Evolutionary conservation across 2,888 invertebrate species (phyloP), one percentile per base, ranked within the genome.

Genomic region (Drosophila affinis): DNA sequence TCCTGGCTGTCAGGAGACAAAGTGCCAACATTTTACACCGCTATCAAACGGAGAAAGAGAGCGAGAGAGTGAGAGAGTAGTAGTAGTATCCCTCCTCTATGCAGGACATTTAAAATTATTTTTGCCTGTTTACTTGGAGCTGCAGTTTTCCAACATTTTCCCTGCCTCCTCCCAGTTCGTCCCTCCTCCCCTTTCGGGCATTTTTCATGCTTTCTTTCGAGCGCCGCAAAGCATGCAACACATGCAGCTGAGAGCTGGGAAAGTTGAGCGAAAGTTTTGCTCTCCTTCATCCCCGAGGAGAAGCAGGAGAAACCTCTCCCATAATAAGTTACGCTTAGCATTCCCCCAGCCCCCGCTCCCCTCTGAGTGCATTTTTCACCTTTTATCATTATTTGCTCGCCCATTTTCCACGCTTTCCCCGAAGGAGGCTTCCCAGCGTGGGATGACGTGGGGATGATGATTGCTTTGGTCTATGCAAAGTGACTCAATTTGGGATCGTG

Each of bases 61-160:
- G 29, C 4, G 32, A 24, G 12, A 1, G 4, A 34, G n/a, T n/a
- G n/a, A n/a, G n/a, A n/a, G n/a, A n/a, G n/a, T n/a, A n/a, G n/a
- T n/a, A n/a, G n/a, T n/a, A n/a, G n/a, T n/a, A n/a, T n/a, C 24
- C 64, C 24, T 7, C 24, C 47, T 48, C 64, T 47, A 0, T n/a
- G 24, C 3, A 12, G 45, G 59, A 48, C 72, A 79, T 76, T 81
- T 74, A 81, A 81, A 81, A 81, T 79, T 79, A 54, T 81, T 81
- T 79, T 79, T 72, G 32, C 56, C 62, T 68, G 58, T 55, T 65
- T 72, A 61, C 67, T 71, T 71, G 62, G 32, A 65, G 57, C 70
- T 70, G 67, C 68, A 73, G 63, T 62, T 77, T 71, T 47, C 21
- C 65, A 52, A 60, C 65, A 71, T 63, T 71, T 79, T 64, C 56